Evolutionary conservation across 2,113 vertebrate species (phyloP).

Genomic region (Prunella fulvescens): DNA sequence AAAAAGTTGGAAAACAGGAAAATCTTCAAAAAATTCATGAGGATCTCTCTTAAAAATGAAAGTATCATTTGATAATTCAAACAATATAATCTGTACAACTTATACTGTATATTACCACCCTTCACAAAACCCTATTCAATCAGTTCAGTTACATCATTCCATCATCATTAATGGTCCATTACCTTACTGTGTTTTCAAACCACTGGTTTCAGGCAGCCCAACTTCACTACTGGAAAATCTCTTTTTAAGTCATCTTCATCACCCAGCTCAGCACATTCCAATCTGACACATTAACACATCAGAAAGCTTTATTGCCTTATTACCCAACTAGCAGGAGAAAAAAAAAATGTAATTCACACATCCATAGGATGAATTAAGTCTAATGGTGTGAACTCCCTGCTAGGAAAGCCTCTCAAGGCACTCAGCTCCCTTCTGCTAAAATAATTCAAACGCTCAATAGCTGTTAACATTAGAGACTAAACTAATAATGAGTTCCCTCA

Average conservation of each 20-base stretch:
- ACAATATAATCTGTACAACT: not conserved
- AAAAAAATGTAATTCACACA: not conserved
- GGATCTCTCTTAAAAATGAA: not conserved
- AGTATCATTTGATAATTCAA: not conserved
- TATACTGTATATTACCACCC: not conserved
- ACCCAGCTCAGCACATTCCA: not conserved
- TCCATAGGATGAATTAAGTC: not conserved
- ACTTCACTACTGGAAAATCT: not conserved
- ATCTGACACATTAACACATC: not conserved
- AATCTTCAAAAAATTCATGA: not conserved
- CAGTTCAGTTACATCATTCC: constrained; percentile 6
- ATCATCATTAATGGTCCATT: not conserved
- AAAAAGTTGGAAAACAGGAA: not conserved
- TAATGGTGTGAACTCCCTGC: not conserved
- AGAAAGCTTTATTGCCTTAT: constrained; percentile 8
- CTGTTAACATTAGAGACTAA: not conserved
- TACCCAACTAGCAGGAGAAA: not conserved
- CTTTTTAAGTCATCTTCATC: constrained; percentile 8
- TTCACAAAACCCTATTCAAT: not conserved
- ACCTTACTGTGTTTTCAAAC: not conserved
- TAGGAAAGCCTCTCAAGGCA: not conserved
- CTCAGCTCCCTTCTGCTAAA: not conserved
- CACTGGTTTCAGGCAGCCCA: not conserved
- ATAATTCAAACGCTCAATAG: not conserved
- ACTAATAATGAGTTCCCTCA: not conserved